phyloP scores from a whole-genome alignment of 2,888 invertebrate species.

The Aphelenchoides bicaudatus region DNA sequence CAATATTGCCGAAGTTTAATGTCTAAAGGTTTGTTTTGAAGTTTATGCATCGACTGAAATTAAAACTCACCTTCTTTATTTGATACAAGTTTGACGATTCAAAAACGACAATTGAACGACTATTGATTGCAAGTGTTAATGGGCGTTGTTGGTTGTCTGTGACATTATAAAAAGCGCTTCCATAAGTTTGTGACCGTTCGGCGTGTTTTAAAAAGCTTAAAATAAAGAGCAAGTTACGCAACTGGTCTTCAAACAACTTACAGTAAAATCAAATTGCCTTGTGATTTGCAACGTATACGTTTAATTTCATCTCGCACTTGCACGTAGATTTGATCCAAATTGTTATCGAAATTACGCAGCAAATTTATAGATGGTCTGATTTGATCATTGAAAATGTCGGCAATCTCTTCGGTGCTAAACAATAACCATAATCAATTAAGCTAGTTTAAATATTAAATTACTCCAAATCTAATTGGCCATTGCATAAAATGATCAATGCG shows the following conservation, averaged over 20 bases:
- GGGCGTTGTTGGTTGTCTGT: conserved; percentile 10
- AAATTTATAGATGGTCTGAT: conserved; percentile 20
- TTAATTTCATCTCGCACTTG: not conserved
- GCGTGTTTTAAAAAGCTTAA: conserved; percentile 17
- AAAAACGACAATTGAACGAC: conserved; percentile 16
- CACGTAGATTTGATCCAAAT: conserved; percentile 17
- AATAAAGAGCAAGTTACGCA: conserved; percentile 4
- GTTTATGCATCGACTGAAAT: not conserved
- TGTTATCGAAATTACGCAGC: conserved; percentile 12
- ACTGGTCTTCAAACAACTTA: not conserved
- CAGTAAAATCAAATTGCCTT: conserved; percentile 8
- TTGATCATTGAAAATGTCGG: conserved; percentile 20
- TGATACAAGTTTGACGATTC: conserved; percentile 13
- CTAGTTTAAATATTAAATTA: conserved; percentile 5
- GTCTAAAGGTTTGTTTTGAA: conserved; percentile 8
- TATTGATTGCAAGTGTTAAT: conserved; percentile 16
- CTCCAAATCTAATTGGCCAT: conserved; percentile 4
- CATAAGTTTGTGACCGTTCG: conserved; percentile 14
- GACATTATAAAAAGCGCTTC: conserved; percentile 23
- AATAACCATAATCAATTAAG: not conserved
- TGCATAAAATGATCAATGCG: conserved; percentile 17
- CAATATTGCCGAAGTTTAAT: conserved; percentile 9
- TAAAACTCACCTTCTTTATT: conserved; percentile 20
- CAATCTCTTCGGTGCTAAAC: conserved; percentile 6
- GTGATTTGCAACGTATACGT: not conserved